A percentile compares a stretch with the other conserved stretches of the same genome.
Conservation (phyloP, 2,888 invertebrate genomes). For the Cybosia mesomella region DNA sequence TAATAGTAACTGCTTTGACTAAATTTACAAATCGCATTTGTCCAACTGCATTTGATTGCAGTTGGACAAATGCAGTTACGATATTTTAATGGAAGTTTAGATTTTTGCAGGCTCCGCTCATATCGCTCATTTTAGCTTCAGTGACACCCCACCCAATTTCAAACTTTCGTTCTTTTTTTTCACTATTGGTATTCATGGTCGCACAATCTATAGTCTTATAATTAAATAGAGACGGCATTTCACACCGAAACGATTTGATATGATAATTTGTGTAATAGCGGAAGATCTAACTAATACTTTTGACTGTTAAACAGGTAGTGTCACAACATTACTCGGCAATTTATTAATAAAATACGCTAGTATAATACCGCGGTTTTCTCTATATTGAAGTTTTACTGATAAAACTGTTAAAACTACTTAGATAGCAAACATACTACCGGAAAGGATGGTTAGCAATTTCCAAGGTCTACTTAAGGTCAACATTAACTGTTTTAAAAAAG, state of each 20-base stretch:
- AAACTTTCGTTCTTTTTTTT: no score
- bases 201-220: slow-evolving; percentile 36
- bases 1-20: no score
- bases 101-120: neutral
- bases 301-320: slow-evolving; percentile 44
- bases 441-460: neutral
- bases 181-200: slow-evolving; percentile 24
- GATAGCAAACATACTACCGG: neutral
- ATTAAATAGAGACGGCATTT: slow-evolving; percentile 38
- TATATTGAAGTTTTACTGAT: neutral
- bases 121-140: neutral
- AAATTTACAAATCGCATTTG: no score
- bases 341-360: slow-evolving; percentile 33
- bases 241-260: slow-evolving; percentile 47
- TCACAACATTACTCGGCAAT: slow-evolving; percentile 34
- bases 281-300: slow-evolving; percentile 54
- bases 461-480: no score
- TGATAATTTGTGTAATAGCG: slow-evolving; percentile 58
- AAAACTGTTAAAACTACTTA: neutral
- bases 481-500: no score
- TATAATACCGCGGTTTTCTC: slow-evolving; percentile 10
- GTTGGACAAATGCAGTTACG: no score
- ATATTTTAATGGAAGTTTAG: no score
- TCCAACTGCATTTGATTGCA: no score
- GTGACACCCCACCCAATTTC: slow-evolving; percentile 5